Evolutionary conservation across 2,797 vertebrate species (phyloP).

Genomic region (Rhinophrynus dorsalis): DNA sequence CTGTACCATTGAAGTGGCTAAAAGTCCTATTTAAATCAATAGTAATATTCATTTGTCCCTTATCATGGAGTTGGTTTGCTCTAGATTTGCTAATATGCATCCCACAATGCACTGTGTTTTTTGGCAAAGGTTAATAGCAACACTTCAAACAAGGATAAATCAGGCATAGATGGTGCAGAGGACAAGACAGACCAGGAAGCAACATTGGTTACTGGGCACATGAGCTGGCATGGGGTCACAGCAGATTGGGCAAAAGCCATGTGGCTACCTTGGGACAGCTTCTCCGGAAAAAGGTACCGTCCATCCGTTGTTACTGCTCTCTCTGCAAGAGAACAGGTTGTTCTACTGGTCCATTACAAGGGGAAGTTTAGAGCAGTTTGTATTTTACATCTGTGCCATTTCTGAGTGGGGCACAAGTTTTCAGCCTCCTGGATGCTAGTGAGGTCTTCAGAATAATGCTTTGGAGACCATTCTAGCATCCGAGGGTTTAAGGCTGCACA

Average conservation of each 20-base stretch:
- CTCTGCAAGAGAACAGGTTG: conserved; percentile 72
- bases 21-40: too few species aligned
- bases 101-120: neutral
- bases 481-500: too few species aligned
- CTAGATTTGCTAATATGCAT: too few species aligned
- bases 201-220: neutral
- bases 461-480: too few species aligned
- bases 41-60: too few species aligned
- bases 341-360: conserved; percentile 18
- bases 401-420: neutral
- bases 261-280: conserved; percentile 83
- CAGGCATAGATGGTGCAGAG: neutral
- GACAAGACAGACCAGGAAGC: neutral
- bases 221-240: conserved; percentile 14
- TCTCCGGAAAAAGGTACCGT: conserved; percentile 86
- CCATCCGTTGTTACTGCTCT: conserved; percentile 89
- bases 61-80: too few species aligned
- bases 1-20: too few species aligned
- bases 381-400: too few species aligned
- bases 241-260: neutral
- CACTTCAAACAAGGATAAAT: neutral
- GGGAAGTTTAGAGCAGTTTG: neutral
- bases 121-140: neutral
- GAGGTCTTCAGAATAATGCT: too few species aligned
- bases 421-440: too few species aligned